A percentile compares a stretch with the other conserved stretches of the same genome.
Evolutionary conservation across 2,888 invertebrate species (phyloP).

Genomic region (Caenorhabditis uteleia): DNA sequence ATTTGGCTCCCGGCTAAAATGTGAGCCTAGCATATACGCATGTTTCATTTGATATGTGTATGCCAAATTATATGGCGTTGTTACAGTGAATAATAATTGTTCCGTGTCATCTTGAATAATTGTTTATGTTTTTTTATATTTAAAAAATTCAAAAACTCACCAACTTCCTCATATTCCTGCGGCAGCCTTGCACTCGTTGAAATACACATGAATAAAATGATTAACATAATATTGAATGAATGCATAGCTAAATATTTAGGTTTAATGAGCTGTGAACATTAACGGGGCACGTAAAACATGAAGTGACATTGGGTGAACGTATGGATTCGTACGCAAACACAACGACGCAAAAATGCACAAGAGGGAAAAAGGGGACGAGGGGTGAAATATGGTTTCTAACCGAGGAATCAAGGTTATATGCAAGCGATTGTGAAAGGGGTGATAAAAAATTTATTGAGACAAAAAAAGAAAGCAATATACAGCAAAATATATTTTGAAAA

Average conservation of each 20-base stretch:
- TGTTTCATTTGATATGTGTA: constrained; percentile 54
- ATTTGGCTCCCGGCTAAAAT: constrained; percentile 23
- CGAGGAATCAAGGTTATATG: no score
- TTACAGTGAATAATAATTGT: constrained; percentile 43
- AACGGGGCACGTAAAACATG: not conserved
- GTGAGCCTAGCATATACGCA: constrained; percentile 48
- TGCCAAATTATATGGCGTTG: constrained; percentile 39
- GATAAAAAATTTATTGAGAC: not conserved
- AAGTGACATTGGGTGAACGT: no score
- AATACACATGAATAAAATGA: no score
- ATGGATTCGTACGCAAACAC: constrained; percentile 28
- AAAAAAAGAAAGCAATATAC: not conserved
- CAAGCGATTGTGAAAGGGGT: no score
- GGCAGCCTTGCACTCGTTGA: constrained; percentile 22
- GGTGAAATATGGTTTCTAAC: constrained; percentile 2
- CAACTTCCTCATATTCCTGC: constrained; percentile 33
- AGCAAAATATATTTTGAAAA: constrained; percentile 1
- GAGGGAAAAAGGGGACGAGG: not conserved
- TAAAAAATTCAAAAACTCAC: constrained; percentile 12
- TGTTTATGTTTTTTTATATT: constrained; percentile 1
- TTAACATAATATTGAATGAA: no score
- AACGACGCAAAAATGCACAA: constrained; percentile 20
- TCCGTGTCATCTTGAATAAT: constrained; percentile 26
- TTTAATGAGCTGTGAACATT: no score
- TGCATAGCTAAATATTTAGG: no score